Base-by-base conservation (phyloP, 2,888 invertebrate genomes). In the Zelleria hepariella region DNA sequence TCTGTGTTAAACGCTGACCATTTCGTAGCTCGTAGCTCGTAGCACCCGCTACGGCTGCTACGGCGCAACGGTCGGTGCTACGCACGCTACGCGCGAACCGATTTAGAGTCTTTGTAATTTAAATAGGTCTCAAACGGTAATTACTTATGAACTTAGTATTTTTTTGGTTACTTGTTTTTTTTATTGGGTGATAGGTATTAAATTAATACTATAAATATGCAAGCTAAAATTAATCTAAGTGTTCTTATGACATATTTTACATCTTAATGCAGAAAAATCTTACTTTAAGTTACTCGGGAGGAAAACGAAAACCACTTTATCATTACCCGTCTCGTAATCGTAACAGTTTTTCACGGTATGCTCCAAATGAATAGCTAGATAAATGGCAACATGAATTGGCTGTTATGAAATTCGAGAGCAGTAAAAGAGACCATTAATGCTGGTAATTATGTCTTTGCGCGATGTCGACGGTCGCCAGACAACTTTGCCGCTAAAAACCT, bases 341-440 rank as follows among this genome's bases (percentile, higher is more conserved):
- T 20, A 32, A 32, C n/a, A 20, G 27, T 55, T 55, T 55, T 15
- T 55, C 55, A 55, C 32, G 25, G 53, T 25, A 23, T 20, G 55
- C 21, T 32, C 32, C 24, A 32, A 55, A 55, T 42, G 32, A 20
- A 55, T 20, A 32, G 55, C 55, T 55, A 55, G 55, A 55, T 57
- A 57, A 57, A 57, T 57, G 57, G 57, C 57, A 55, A n/a, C 25
- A 48, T 57, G 58, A 61, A 64, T 63, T 60, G 60, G 61, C 61
- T 59, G 61, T 58, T 61, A 57, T 58, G 60, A 61, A 63, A 63
- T 62, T 61, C 58, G 59, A 26, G 59, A 57, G 58, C 58, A 52
- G 60, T 62, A 61, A 63, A 42, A 57, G 61, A 61, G 57, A 32
- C 60, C 62, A 47, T 57, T 59, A 60, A 58, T 60, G 59, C 24